phyloP scores from a whole-genome alignment of 1,140 invertebrate species.

The Theocolax elegans region DNA sequence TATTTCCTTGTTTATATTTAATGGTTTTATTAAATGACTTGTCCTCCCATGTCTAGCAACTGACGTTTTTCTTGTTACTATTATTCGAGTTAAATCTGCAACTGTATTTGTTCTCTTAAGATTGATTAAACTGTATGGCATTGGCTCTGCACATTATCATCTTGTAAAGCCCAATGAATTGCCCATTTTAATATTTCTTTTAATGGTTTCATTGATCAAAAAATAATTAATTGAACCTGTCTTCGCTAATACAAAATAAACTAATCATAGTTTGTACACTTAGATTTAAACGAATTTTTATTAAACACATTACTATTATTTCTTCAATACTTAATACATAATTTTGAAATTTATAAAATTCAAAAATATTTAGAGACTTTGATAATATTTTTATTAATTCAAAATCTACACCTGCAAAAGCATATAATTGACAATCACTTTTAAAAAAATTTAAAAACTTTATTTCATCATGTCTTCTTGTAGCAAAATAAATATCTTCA shows the following conservation, averaged over 20 bases:
- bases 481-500: conserved; percentile 6
- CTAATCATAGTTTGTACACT: neutral
- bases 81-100: neutral
- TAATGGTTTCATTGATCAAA: neutral
- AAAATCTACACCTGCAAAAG: neutral
- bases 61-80: neutral
- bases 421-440: neutral
- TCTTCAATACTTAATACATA: neutral
- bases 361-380: neutral
- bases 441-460: neutral
- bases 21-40: too few species aligned
- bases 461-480: conserved; percentile 3
- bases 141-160: neutral
- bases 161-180: conserved; percentile 5
- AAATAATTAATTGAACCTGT: neutral
- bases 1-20: too few species aligned
- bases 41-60: too few species aligned
- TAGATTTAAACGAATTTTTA: conserved; percentile 5
- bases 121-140: neutral
- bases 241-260: neutral
- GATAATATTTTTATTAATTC: neutral
- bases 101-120: neutral
- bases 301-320: neutral
- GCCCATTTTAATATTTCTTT: conserved; percentile 7
- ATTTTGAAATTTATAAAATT: neutral